A percentile compares a stretch with the other conserved stretches of the same genome.
phyloP scores from a whole-genome alignment of 2,888 invertebrate genomes.

The Ditula angustiorana region DNA sequence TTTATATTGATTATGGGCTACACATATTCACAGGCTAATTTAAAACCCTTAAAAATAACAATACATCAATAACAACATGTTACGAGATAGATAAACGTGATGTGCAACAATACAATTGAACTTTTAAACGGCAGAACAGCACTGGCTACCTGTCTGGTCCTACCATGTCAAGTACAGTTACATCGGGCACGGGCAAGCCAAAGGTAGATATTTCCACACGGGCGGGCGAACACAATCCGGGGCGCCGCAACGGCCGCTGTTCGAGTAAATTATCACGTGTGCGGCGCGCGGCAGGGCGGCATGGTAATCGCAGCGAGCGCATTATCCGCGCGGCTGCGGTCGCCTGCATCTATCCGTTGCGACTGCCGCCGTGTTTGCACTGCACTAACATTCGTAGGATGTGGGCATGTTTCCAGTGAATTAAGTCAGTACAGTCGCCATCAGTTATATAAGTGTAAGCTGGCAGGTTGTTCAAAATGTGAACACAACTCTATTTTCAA shows the following conservation, averaged over 20 bases:
- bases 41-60: no score
- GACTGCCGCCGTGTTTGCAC: conserved; percentile 51
- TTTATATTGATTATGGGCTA: no score
- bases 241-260: conserved; percentile 56
- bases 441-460: not conserved
- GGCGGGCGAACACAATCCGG: conserved; percentile 66
- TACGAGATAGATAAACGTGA: no score
- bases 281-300: conserved; percentile 51
- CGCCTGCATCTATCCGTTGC: conserved; percentile 56
- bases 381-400: conserved; percentile 38
- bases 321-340: conserved; percentile 61
- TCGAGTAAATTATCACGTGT: conserved; percentile 77
- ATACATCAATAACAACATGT: no score
- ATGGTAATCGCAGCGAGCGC: conserved; percentile 58
- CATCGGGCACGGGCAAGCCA: conserved; percentile 37
- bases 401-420: conserved; percentile 27
- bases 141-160: conserved; percentile 11
- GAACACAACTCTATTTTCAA: no score
- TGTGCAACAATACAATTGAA: no score
- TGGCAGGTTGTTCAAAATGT: no score
- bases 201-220: conserved; percentile 68
- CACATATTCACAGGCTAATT: no score
- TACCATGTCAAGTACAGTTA: conserved; percentile 35
- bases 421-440: conserved; percentile 22
- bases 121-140: not conserved